Base-by-base conservation (phyloP, 1,140 invertebrate genomes). In the Latrodectus geometricus region DNA sequence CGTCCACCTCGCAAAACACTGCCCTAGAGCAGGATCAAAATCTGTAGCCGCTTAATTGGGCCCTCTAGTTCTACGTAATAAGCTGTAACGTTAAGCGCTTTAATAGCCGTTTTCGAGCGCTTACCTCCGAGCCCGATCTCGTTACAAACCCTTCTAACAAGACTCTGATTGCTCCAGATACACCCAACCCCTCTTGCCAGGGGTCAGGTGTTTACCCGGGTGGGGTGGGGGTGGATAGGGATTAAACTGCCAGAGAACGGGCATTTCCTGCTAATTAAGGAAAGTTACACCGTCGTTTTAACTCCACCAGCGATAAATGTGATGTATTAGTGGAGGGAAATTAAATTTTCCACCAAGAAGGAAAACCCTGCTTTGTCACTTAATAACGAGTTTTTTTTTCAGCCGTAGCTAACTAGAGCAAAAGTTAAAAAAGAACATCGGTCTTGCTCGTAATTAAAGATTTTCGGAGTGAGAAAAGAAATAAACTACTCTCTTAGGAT, bases 261-360 rank as follows among this genome's bases (percentile, higher is more conserved):
- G 54, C 77, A 69, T 79, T 79, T 79, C 61, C 77, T 79, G 77
- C 77, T 79, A 79, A 79, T 79, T 79, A 79, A 78, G 61, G 77
- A 35, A 69, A 79, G 61, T 79, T 79, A 79, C 77, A 79, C 65
- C 15, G 54, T n/a, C 14, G 61, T 14, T 61, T 61, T 61, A 61
- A 61, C 54, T 61, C 54, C 54, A 8, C 11, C 54, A 61, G 54
- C 54, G 54, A 61, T 61, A 15, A 21, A 21, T 48, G 52, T 61
- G 52, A 76, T 61, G 54, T 61, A 61, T 12, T 4, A 9, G 21
- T 15, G 15, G 48, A 21, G 9, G 12, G 21, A 23, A 35, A 15
- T 35, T 14, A 35, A 14, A 35, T 61, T 61, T 61, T 61, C 54
- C 69, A 49, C 11, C 48, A n/a, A 12, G 8, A 75, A 50, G n/a